Evolutionary conservation across 2,113 vertebrate genomes (phyloP).

Genomic region (Myrmophylax atrothorax): DNA sequence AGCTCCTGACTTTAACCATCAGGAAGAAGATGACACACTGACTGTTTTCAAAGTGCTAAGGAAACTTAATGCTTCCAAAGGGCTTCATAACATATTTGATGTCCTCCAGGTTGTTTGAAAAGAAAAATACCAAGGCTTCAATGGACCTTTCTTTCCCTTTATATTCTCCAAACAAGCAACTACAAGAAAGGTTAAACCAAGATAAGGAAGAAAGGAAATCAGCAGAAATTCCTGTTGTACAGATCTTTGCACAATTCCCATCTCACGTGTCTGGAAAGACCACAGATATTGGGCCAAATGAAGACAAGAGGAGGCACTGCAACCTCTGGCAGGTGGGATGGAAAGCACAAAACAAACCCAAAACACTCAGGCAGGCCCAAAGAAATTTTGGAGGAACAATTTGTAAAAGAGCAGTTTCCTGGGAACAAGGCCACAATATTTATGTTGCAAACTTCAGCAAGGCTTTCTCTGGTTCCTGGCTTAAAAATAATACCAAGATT

Average conservation of each 20-base stretch:
- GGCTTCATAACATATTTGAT: background rate
- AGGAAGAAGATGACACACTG: background rate
- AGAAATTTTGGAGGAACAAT: background rate
- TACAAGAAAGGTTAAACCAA: background rate
- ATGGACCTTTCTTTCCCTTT: background rate
- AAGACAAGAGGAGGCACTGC: background rate
- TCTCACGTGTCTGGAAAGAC: background rate
- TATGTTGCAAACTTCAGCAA: background rate
- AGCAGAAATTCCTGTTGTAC: background rate
- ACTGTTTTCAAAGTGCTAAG: background rate
- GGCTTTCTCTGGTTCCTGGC: background rate
- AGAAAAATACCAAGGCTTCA: background rate
- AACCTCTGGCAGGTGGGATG: background rate
- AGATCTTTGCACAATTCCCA: background rate
- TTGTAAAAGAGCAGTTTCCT: background rate
- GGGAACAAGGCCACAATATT: background rate
- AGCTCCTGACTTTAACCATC: background rate
- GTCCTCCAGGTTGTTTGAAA: background rate
- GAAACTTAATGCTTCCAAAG: background rate
- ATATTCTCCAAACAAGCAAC: background rate
- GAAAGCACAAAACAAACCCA: background rate
- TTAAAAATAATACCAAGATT: background rate
- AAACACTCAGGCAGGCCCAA: background rate
- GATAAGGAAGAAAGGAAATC: background rate
- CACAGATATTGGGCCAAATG: background rate